These are phyloP conservation scores for Hyperopisus bebe DNA, from an alignment of 2,113 vertebrate genomes.

Conservation along the genomic window DNA sequence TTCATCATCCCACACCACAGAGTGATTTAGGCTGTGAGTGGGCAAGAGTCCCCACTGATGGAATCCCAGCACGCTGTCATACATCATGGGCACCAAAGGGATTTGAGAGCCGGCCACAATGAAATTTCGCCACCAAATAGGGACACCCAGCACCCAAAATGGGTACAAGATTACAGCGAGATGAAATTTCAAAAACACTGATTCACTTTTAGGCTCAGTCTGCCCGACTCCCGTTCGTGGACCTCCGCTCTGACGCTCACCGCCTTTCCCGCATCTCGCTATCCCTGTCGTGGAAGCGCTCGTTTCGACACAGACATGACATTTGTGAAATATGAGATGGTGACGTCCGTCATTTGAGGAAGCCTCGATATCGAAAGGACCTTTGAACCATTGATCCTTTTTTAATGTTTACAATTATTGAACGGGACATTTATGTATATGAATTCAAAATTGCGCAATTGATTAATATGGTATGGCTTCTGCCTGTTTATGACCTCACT, in stretches of 20 bases:
- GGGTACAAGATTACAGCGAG: slow-evolving; percentile 22
- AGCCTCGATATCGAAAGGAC: background rate
- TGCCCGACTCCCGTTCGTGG: background rate
- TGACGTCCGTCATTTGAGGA: background rate
- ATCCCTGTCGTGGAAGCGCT: background rate
- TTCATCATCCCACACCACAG: slow-evolving; percentile 19
- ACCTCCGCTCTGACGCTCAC: too few species aligned
- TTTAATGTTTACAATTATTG: background rate
- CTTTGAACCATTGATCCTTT: background rate
- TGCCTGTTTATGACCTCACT: background rate
- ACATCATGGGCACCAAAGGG: slow-evolving; percentile 22
- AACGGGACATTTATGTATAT: background rate
- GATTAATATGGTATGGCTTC: background rate
- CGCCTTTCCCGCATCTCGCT: too few species aligned
- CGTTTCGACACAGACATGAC: background rate
- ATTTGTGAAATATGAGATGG: background rate
- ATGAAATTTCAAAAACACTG: slow-evolving; percentile 17
- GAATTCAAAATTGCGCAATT: background rate
- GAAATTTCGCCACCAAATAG: slow-evolving; percentile 22
- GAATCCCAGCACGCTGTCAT: slow-evolving; percentile 26
- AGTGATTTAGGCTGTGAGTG: slow-evolving; percentile 25
- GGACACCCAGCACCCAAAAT: slow-evolving; percentile 21
- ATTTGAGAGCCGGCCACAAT: slow-evolving; percentile 3
- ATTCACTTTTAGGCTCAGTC: background rate
- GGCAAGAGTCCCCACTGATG: slow-evolving; percentile 21